These are phyloP conservation scores for Pipistrellus kuhlii DNA, from an alignment of 2,797 vertebrate genomes.

Conservation along the genomic window DNA sequence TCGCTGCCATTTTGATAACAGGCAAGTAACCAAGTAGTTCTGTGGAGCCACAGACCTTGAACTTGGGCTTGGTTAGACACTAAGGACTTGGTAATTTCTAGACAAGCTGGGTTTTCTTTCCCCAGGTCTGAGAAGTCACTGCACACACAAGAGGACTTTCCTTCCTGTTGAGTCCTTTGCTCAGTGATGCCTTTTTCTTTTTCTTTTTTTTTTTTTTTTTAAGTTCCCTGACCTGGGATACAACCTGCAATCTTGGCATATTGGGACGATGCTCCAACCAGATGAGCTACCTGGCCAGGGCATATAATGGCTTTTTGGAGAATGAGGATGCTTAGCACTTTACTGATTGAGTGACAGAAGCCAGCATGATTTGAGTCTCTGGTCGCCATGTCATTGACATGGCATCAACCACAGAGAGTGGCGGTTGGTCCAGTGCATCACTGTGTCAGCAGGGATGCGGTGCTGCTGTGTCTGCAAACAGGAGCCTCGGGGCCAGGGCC, in stretches of 20 bases:
- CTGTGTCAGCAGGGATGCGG: not conserved
- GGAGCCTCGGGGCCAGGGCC: rapidly evolving
- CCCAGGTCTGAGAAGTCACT: not conserved
- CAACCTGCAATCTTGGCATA: not conserved
- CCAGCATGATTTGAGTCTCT: not conserved
- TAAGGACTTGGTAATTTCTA: not conserved
- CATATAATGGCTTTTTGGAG: not conserved
- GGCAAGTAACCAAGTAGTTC: not conserved
- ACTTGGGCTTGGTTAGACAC: not conserved
- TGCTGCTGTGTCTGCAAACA: not conserved
- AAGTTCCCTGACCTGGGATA: not conserved
- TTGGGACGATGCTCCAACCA: not conserved
- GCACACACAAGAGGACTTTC: not conserved
- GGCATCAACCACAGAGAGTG: rapidly evolving
- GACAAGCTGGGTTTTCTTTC: not conserved
- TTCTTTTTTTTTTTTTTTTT: not conserved
- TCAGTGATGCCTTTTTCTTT: not conserved
- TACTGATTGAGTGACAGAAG: not conserved
- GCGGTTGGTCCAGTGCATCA: rapidly evolving
- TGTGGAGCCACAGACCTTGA: not conserved
- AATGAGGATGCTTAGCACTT: not conserved
- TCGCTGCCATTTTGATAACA: not conserved
- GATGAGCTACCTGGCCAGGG: not conserved
- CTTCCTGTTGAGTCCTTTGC: not conserved
- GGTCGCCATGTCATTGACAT: not conserved